phyloP scores from a whole-genome alignment of 2,113 vertebrate genomes.

The Ciconia stormi region DNA sequence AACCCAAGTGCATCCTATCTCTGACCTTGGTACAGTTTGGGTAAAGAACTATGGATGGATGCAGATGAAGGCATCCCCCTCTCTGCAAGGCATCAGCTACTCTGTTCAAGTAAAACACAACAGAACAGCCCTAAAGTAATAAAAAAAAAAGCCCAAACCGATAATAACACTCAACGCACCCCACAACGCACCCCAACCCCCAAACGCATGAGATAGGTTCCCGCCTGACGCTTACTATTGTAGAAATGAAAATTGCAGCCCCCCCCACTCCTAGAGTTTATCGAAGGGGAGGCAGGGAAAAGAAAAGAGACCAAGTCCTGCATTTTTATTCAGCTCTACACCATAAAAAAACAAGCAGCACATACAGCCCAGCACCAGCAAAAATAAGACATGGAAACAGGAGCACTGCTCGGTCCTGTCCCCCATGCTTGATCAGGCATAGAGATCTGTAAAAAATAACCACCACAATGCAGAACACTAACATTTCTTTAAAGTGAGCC shows the following conservation, averaged over 20 bases:
- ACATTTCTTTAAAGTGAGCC: too few species aligned
- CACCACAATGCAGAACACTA: too few species aligned
- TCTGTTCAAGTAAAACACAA: background rate
- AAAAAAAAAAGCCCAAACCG: background rate
- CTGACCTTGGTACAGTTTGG: fast-evolving
- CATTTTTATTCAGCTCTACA: background rate
- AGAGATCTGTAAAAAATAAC: too few species aligned
- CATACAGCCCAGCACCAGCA: too few species aligned
- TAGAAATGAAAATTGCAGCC: background rate
- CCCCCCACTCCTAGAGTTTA: background rate
- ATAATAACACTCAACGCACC: too few species aligned
- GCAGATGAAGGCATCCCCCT: background rate
- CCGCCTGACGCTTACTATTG: background rate
- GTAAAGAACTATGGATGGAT: fast-evolving
- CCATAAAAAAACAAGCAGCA: background rate
- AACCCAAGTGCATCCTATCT: fast-evolving
- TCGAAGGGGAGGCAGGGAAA: too few species aligned
- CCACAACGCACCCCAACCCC: too few species aligned
- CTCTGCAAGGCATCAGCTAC: too few species aligned
- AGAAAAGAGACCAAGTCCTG: too few species aligned
- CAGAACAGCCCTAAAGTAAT: background rate
- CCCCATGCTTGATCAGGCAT: too few species aligned
- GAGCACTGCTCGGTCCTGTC: too few species aligned
- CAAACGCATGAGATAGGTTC: background rate
- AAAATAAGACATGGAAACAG: too few species aligned